Evolutionary conservation across 2,113 vertebrate species (phyloP).

Genomic region (Blennius ocellaris): DNA sequence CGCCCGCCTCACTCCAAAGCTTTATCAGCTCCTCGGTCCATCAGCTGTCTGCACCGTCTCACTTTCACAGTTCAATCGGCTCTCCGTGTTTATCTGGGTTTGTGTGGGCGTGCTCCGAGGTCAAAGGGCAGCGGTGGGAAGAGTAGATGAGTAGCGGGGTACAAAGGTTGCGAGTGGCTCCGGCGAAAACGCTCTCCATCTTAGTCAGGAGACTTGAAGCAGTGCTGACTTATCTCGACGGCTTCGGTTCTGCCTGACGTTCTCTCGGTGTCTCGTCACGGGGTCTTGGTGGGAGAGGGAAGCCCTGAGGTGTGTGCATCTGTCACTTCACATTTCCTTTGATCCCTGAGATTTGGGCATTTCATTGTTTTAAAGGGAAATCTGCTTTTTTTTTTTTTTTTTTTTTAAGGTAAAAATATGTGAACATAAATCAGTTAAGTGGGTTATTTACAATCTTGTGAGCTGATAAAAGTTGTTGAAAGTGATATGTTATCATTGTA

Average conservation of each 20-base stretch:
- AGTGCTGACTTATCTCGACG: constrained; percentile 45
- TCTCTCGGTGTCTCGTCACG: constrained; percentile 21
- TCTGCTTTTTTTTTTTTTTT: no score
- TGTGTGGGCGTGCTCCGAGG: constrained; percentile 25
- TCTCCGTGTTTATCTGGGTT: constrained; percentile 35
- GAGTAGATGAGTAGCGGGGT: constrained; percentile 44
- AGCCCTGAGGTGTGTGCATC: constrained; percentile 5
- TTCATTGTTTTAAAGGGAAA: no score
- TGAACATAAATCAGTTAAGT: not conserved
- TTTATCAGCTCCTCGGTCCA: constrained; percentile 46
- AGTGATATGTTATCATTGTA: no score
- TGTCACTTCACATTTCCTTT: no score
- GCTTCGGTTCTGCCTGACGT: constrained; percentile 4
- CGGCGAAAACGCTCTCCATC: constrained; percentile 39
- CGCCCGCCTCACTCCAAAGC: constrained; percentile 18
- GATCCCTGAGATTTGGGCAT: no score
- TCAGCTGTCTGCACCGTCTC: constrained; percentile 43
- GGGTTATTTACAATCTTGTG: not conserved
- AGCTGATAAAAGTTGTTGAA: not conserved
- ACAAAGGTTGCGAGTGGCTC: constrained; percentile 48
- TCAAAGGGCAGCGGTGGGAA: constrained; percentile 48
- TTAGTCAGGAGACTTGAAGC: constrained; percentile 30
- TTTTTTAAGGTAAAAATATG: no score
- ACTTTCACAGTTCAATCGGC: constrained; percentile 55
- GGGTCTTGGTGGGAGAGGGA: constrained; percentile 13